Conservation (phyloP, 2,113 vertebrate genomes). For the Equus quagga region DNA sequence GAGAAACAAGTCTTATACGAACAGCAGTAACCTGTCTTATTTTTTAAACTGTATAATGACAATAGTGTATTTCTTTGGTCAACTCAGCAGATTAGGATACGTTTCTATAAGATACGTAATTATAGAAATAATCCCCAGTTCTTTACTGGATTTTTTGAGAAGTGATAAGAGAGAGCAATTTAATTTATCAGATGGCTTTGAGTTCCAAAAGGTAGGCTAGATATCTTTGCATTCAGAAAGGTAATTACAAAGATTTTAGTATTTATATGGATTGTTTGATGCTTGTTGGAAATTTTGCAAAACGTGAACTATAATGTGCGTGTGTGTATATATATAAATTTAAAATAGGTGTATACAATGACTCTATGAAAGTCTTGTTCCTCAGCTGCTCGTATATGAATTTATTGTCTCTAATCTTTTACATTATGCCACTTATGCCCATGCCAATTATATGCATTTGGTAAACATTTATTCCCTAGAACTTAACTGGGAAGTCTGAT, state of each 20-base stretch:
- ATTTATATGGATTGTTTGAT: conserved; percentile 26
- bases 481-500: not conserved
- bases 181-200: conserved; percentile 19
- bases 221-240: conserved; percentile 33
- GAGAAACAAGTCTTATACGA: conserved; percentile 85
- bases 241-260: conserved; percentile 28
- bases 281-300: conserved; percentile 49
- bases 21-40: conserved; percentile 66
- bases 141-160: conserved; percentile 43
- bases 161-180: not conserved
- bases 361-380: not conserved
- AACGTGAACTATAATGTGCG: not conserved
- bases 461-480: conserved; percentile 38
- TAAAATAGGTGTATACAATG: conserved; percentile 11
- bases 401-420: conserved; percentile 70
- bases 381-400: conserved; percentile 87
- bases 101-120: not conserved
- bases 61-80: conserved; percentile 13
- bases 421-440: conserved; percentile 20
- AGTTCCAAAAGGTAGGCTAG: conserved; percentile 35
- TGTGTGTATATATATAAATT: conserved; percentile 27
- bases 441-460: conserved; percentile 71
- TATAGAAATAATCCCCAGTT: not conserved
- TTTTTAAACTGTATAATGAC: not conserved
- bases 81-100: not conserved